A percentile compares a stretch with the other conserved stretches of the same genome.
phyloP scores from a whole-genome alignment of 1,140 invertebrate species.

The Pollicipes pollicipes region DNA sequence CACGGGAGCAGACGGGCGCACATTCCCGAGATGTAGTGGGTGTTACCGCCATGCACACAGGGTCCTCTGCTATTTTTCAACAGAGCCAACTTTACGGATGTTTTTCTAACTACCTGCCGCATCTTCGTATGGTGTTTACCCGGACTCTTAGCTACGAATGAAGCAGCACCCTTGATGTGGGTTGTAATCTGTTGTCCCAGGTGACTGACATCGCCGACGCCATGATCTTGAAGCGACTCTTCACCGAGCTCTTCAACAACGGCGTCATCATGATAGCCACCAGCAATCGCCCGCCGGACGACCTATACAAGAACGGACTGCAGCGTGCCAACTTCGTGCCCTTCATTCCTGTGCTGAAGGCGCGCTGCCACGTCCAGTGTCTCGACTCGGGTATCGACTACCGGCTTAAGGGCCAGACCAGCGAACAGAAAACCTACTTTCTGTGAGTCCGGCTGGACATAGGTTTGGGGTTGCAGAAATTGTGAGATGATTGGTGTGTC shows the following conservation, averaged over 20 bases:
- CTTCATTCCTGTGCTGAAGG: constrained; percentile 83
- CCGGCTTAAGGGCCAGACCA: constrained; percentile 30
- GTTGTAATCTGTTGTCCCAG: constrained; percentile 28
- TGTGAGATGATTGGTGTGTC: too few species aligned
- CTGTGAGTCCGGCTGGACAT: not conserved
- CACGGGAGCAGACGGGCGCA: too few species aligned
- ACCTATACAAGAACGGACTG: constrained; percentile 96
- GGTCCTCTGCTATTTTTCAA: too few species aligned
- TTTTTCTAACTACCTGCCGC: constrained; percentile 9
- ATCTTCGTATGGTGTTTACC: not conserved
- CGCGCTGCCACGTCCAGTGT: constrained; percentile 51
- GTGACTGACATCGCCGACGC: constrained; percentile 98
- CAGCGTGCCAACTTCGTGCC: constrained; percentile 93
- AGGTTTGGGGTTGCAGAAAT: too few species aligned
- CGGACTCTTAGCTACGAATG: not conserved
- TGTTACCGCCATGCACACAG: too few species aligned
- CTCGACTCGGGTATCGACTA: constrained; percentile 94
- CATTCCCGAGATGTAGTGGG: too few species aligned
- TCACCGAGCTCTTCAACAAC: constrained; percentile 78
- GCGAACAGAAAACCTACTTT: not conserved
- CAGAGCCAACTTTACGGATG: not conserved
- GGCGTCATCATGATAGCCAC: constrained; percentile 89
- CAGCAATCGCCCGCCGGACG: constrained; percentile 86
- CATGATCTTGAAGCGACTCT: constrained; percentile 90
- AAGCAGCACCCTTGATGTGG: constrained; percentile 7